Conservation (phyloP, 2,113 vertebrate genomes). For the Nibea albiflora region DNA sequence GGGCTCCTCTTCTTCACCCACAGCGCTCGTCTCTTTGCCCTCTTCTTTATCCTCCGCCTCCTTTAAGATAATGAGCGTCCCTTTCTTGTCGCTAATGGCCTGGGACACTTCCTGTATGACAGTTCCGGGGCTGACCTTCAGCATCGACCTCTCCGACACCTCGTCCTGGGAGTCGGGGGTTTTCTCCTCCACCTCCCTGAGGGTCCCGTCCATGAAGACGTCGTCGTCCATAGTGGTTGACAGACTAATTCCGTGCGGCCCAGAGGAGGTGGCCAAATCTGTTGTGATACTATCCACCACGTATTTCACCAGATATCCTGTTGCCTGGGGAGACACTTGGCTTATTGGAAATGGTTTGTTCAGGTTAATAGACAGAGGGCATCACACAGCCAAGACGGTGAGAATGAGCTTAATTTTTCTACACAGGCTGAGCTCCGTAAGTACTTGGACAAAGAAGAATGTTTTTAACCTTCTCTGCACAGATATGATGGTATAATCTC, state of each 20-base stretch:
- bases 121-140: constrained; percentile 78
- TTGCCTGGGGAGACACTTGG: constrained; percentile 90
- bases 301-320: constrained; percentile 86
- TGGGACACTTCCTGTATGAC: constrained; percentile 88
- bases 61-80: constrained; percentile 80
- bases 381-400: constrained; percentile 30
- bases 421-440: constrained; percentile 10
- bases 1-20: constrained; percentile 22
- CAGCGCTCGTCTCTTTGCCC: constrained; percentile 33
- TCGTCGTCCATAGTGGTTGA: constrained; percentile 87
- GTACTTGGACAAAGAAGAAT: not conserved
- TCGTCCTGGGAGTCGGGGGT: constrained; percentile 89
- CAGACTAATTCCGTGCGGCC: constrained; percentile 81
- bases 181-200: constrained; percentile 85
- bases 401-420: constrained; percentile 8
- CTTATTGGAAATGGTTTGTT: constrained; percentile 91
- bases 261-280: constrained; percentile 83
- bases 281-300: constrained; percentile 86
- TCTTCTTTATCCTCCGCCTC: constrained; percentile 64
- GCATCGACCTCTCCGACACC: constrained; percentile 81
- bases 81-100: constrained; percentile 81
- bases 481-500: not conserved
- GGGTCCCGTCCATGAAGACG: constrained; percentile 85
- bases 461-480: not conserved
- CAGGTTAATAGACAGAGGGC: constrained; percentile 79